Evolutionary conservation across 2,113 vertebrate genomes (phyloP), one percentile per base, ranked within the genome.

Genomic region (Sigmodon hispidus): DNA sequence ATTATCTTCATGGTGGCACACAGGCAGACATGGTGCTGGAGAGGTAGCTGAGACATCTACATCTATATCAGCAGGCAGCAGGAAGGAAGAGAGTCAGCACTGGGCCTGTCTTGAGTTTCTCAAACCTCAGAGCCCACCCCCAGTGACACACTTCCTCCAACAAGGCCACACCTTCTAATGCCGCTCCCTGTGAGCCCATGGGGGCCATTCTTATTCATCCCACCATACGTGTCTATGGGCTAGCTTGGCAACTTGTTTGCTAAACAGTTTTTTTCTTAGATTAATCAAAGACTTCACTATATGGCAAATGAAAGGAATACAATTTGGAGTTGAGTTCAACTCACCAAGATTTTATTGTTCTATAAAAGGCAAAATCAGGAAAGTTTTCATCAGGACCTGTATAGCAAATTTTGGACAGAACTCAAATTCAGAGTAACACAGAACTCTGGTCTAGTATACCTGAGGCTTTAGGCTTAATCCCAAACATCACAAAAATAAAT

Each of bases 231-330:
- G 34, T 36, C 84, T 26, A 87, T 70, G 45, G 61, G 52, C 36
- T 79, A 88, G 50, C 16, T 36, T 72, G 40, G 50, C 34, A 83
- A 48, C 83, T 87, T 83, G 65, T 72, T 90, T 90, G n/a, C 87
- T 92, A 59, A 92, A 65, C 7, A 65, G n/a, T 76, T 84, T 94
- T 94, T 55, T 73, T 88, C 61, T 75, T 61, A 76, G 76, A n/a
- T 76, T 89, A 84, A 50, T 83, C n/a, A 48, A 89, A 84, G 26
- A 50, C n/a, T 48, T 89, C 36, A 55, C 36, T 36, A 55, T 52
- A 72, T 89, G 93, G 63, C 73, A 93, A 52, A 86, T 57, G 24
- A 76, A 81, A 61, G 4, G 65, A 57, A 87, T 59, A 48, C 59
- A 83, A 48, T 70, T 94, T 15, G 89, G 50, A 87, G 91, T 67